Percentiles rank a stretch among this genome's conserved stretches.
Conservation (phyloP, 2,888 invertebrate genomes). For the Cephus pulcher region DNA sequence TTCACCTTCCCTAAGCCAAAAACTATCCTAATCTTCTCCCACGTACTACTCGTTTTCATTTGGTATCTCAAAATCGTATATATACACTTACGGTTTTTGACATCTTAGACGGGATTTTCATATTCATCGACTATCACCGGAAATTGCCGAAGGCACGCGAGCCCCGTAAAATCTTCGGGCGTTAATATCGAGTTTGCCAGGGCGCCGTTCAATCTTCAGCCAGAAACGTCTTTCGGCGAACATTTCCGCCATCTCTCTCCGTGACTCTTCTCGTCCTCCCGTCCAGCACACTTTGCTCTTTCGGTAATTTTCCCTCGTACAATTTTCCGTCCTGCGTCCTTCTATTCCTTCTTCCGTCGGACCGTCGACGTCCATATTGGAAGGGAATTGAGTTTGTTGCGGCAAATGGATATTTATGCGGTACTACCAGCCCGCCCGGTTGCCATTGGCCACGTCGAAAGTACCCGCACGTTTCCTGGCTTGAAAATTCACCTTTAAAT, state of each 20-base stretch:
- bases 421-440: constrained; percentile 13
- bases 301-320: constrained; percentile 29
- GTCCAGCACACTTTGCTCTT: background rate
- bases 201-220: constrained; percentile 21
- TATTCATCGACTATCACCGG: background rate
- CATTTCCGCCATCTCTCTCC: background rate
- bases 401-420: constrained; percentile 44
- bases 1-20: background rate
- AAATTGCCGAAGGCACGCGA: constrained; percentile 7
- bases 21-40: background rate
- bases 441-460: background rate
- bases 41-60: background rate
- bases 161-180: constrained; percentile 17
- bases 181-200: constrained; percentile 14
- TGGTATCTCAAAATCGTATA: background rate
- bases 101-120: constrained; percentile 4
- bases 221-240: constrained; percentile 12
- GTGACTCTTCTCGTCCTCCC: background rate
- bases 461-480: background rate
- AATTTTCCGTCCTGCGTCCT: constrained; percentile 28
- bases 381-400: constrained; percentile 39
- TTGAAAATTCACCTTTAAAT: background rate
- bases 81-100: background rate
- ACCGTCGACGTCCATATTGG: constrained; percentile 21
- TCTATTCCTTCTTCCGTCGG: background rate